These are phyloP conservation scores for Seladonia tumulorum DNA, from an alignment of 2,888 invertebrate genomes.

Conservation along the genomic window DNA sequence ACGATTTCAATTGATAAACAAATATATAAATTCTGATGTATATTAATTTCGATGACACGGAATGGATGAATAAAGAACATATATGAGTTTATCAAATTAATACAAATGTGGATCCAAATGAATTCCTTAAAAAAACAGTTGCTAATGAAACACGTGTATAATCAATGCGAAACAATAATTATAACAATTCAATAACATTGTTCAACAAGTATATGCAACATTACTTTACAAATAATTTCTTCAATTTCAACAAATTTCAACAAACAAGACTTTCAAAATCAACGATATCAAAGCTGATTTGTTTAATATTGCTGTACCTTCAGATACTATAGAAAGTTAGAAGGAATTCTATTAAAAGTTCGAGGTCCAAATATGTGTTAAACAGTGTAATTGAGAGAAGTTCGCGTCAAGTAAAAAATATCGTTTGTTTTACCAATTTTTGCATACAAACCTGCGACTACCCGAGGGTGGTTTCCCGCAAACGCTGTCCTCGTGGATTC, in stretches of 20 bases:
- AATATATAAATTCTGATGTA: background rate
- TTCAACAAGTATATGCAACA: background rate
- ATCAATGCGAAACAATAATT: background rate
- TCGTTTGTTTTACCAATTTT: background rate
- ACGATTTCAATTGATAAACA: background rate
- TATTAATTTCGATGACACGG: background rate
- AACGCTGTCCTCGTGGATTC: constrained; percentile 78
- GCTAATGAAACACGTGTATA: constrained; percentile 4
- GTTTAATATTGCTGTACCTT: background rate
- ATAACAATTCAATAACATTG: background rate
- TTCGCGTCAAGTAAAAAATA: background rate
- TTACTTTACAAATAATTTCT: background rate
- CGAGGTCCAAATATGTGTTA: background rate
- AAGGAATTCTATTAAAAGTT: background rate
- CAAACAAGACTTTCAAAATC: background rate
- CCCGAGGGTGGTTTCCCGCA: constrained; percentile 78
- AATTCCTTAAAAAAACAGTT: background rate
- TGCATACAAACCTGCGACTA: constrained; percentile 74
- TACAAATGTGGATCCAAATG: background rate
- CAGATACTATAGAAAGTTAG: background rate
- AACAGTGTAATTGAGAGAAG: background rate
- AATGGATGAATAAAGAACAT: background rate
- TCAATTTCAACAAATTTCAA: background rate
- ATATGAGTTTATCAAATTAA: background rate
- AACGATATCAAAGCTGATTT: background rate